Evolutionary conservation across 2,888 invertebrate species (phyloP), one percentile per base, ranked within the genome.

Genomic region (Erannis defoliaria): DNA sequence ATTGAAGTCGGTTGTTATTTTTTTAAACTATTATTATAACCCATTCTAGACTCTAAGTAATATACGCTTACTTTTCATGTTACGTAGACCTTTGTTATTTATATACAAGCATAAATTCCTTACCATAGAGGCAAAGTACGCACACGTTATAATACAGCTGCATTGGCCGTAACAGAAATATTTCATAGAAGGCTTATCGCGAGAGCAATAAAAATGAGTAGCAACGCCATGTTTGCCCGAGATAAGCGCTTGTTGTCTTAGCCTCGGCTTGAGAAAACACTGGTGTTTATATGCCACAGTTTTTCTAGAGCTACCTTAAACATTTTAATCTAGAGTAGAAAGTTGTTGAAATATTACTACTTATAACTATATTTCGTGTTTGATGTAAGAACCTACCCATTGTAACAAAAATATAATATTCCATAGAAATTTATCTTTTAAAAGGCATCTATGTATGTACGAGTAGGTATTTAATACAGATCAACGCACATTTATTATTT

Each of bases 201-300:
- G 18, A 35, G 18, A 35, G 72, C 67, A 78, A 73, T 83, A 83
- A 84, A 82, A 80, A 68, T 73, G 73, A 75, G 80, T 74, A 75
- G 78, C 67, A 59, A 71, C 70, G 66, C 62, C 19, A 14, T 80
- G 75, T 79, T 72, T 78, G 70, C 55, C 12, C 12, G 58, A 81
- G 84, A 85, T 83, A 82, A 77, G 72, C 62, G 37, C 12, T 46
- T 62, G 69, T 73, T 70, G 71, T 71, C 76, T 68, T 64, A 71
- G 70, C 70, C 73, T 70, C 67, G 67, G n/a, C 40, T 38, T 60
- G 66, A 70, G 76, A 80, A 75, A 78, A 80, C 74, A 78, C 56
- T 61, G 42, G 2, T 82, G 81, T 82, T 81, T 77, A 56, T 71
- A 64, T 62, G 66, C 70, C 76, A 74, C 70, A 67, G 64, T 48